phyloP scores from a whole-genome alignment of 2,797 vertebrate genomes.

The Danio choprae region DNA sequence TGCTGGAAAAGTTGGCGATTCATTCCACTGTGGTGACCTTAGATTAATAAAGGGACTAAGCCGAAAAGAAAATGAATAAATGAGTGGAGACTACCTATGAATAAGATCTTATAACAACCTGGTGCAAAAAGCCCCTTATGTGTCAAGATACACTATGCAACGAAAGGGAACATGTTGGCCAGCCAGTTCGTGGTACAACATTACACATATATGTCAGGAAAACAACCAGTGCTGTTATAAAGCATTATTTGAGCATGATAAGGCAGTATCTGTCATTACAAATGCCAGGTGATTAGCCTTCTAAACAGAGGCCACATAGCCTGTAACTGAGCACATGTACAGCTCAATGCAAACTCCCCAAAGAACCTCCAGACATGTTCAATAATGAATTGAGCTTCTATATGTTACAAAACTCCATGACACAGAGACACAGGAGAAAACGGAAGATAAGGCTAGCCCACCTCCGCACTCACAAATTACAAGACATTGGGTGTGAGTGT shows the following conservation, averaged over 20 bases:
- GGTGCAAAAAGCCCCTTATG: no score
- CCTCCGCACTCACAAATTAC: constrained; percentile 60
- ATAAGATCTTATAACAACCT: no score
- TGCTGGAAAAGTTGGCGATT: no score
- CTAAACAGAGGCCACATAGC: constrained; percentile 48
- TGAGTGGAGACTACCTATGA: no score
- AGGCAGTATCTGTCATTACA: constrained; percentile 56
- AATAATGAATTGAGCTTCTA: constrained; percentile 71
- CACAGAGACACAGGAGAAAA: constrained; percentile 67
- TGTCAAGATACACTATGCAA: not conserved
- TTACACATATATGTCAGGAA: constrained; percentile 45
- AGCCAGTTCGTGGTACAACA: constrained; percentile 5
- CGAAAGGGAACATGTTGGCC: not conserved
- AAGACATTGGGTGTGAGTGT: constrained; percentile 53
- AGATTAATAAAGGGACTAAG: no score
- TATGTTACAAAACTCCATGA: constrained; percentile 64
- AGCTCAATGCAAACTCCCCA: constrained; percentile 60
- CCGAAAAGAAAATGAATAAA: no score
- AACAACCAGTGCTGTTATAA: constrained; percentile 14
- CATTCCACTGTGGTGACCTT: no score
- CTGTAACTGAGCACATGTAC: constrained; percentile 62
- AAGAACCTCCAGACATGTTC: constrained; percentile 62
- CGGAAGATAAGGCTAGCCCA: constrained; percentile 65
- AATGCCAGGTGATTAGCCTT: constrained; percentile 62
- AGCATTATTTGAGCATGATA: constrained; percentile 15